phyloP scores from a whole-genome alignment of 2,797 vertebrate genomes.

The Alauda arvensis region DNA sequence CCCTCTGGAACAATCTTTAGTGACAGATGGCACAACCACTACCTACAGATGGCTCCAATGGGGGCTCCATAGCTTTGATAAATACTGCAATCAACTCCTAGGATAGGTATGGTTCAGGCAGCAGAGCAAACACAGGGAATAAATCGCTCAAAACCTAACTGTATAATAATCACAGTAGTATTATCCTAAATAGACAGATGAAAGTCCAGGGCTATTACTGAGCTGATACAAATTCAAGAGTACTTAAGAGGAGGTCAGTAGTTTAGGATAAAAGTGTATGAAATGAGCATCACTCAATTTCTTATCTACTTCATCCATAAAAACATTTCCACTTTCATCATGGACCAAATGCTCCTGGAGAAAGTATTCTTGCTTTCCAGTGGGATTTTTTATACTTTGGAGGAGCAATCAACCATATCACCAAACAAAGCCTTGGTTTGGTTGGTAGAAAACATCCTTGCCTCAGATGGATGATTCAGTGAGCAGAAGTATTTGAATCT shows the following conservation, averaged over 20 bases:
- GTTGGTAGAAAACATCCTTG: slow-evolving; percentile 18
- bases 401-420: slow-evolving; percentile 14
- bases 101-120: slow-evolving; percentile 37
- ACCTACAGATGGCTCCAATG: slow-evolving; percentile 55
- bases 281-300: slow-evolving; percentile 10
- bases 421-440: neutral
- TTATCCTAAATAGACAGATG: slow-evolving; percentile 21
- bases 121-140: slow-evolving; percentile 17
- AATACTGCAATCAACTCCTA: slow-evolving; percentile 64
- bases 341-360: neutral
- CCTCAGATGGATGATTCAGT: neutral
- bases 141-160: slow-evolving; percentile 37
- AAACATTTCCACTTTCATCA: slow-evolving; percentile 38
- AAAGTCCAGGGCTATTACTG: neutral
- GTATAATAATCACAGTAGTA: neutral
- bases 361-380: slow-evolving; percentile 20
- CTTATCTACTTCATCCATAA: slow-evolving; percentile 45
- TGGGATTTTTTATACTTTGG: slow-evolving; percentile 4
- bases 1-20: slow-evolving; percentile 47
- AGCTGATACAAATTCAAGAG: slow-evolving; percentile 31
- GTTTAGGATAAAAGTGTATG: slow-evolving; percentile 3
- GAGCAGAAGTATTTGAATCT: slow-evolving; percentile 5
- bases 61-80: slow-evolving; percentile 57
- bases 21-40: slow-evolving; percentile 55
- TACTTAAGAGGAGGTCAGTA: slow-evolving; percentile 22